Percentiles rank a stretch among this genome's conserved stretches.
phyloP scores from a whole-genome alignment of 2,797 vertebrate species.

The Anguilla megastoma region DNA sequence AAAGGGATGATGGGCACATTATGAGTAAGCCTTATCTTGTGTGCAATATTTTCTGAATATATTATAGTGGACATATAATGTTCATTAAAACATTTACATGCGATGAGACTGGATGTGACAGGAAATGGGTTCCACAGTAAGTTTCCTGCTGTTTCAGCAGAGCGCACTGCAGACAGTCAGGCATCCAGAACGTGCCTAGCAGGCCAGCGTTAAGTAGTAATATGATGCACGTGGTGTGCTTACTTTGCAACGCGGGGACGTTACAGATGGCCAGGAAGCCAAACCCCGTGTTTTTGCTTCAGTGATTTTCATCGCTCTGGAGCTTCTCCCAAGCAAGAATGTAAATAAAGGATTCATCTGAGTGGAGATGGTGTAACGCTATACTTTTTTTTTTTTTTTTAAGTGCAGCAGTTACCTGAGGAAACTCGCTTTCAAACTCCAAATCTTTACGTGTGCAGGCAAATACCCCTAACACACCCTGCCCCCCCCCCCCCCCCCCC shows the following conservation, averaged over 20 bases:
- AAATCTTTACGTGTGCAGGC: background rate
- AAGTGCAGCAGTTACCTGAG: background rate
- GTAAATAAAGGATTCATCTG: background rate
- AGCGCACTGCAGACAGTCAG: background rate
- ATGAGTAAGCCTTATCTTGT: background rate
- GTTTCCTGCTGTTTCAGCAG: background rate
- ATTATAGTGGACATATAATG: background rate
- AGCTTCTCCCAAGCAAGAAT: background rate
- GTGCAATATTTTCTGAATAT: background rate
- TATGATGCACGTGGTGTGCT: background rate
- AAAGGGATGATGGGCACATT: background rate
- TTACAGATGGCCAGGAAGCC: background rate
- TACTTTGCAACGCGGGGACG: background rate
- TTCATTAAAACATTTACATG: background rate
- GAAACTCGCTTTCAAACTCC: background rate
- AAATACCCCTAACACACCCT: background rate
- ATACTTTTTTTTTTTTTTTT: background rate
- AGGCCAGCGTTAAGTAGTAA: background rate
- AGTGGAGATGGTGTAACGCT: conserved; percentile 2
- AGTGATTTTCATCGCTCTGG: background rate
- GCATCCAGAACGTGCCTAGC: background rate
- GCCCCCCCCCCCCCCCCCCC: background rate
- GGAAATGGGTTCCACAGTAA: background rate
- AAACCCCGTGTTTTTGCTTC: background rate
- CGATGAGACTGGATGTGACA: background rate